Conservation (phyloP, 2,888 invertebrate species). For the Desoria tigrina region DNA sequence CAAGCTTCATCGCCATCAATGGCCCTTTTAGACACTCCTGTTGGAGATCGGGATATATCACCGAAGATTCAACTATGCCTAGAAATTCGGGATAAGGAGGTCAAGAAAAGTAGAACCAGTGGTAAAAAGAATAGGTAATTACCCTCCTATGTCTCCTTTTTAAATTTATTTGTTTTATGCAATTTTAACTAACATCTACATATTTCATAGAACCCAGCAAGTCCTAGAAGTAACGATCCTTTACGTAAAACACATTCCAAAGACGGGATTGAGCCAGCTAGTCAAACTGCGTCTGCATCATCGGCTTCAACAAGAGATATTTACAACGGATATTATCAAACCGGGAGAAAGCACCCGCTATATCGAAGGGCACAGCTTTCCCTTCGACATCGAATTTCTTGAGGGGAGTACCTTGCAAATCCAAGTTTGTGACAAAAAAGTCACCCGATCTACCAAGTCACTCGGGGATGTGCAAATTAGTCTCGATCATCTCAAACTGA, state of each 20-base stretch:
- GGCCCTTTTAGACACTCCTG: conserved; percentile 35
- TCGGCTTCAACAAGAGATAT: conserved; percentile 21
- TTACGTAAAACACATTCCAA: conserved; percentile 39
- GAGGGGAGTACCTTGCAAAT: conserved; percentile 30
- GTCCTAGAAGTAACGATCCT: conserved; percentile 43
- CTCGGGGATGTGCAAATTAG: conserved; percentile 34
- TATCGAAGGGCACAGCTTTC: conserved; percentile 43
- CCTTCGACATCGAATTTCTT: conserved; percentile 15
- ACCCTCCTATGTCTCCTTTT: too few relatives aligned
- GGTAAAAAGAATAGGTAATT: too few relatives aligned
- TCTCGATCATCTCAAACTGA: conserved; percentile 22
- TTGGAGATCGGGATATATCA: conserved; percentile 34
- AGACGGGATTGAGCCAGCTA: conserved; percentile 24
- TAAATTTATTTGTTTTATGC: too few relatives aligned
- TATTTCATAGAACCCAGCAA: conserved; percentile 9
- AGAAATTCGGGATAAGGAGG: conserved; percentile 37
- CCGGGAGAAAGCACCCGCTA: conserved; percentile 30
- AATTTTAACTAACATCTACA: too few relatives aligned
- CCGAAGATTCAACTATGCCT: conserved; percentile 44
- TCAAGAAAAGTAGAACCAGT: background rate
- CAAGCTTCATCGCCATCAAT: too few relatives aligned
- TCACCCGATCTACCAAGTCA: conserved; percentile 39
- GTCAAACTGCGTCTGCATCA: conserved; percentile 41
- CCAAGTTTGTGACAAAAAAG: conserved; percentile 45
- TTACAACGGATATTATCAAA: conserved; percentile 38